Base-by-base conservation (phyloP, 2,797 vertebrate species). In the Florisuga fusca region DNA sequence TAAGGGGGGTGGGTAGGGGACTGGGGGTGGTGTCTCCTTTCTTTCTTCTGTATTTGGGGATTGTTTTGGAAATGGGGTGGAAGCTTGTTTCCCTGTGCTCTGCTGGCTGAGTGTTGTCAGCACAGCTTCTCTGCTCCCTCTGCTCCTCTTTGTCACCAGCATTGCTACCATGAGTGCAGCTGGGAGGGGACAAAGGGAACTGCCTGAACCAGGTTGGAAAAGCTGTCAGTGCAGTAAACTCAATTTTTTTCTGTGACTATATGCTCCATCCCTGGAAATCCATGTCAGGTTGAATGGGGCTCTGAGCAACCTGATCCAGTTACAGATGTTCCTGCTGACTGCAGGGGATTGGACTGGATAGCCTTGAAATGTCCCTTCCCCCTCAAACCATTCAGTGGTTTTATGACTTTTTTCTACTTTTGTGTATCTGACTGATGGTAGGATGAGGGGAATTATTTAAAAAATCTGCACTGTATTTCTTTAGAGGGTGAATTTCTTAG, bases 261-360 rank as follows among this genome's bases (percentile, higher is more conserved):
- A 15, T 45, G 27, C 3, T 18, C 41, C 64, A 48, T 83, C 55
- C 41, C 51, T 89, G 48, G 17, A 0, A 36, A 18, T 8, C 38
- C 1, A 27, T 45, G 23, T 2, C 71, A 64, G 41, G 58, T 0
- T 79, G 54, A 20, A 29, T 0, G 0, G 8, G 12, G 6, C 10
- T 78, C 12, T 46, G 50, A 76, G 18, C 41, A 38, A 0, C 17
- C 25, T 53, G 46, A 10, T 18, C 1, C 0, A 1, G 9, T 29
- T 21, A 29, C 1, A 61, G 31, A 0, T 25, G 36, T 27, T 51
- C 9, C 20, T 72, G 76, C 2, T 1, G 2, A 4, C 12, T 1
- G 43, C 48, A 55, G 9, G 41, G 15, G 1, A 1, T 33, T 45
- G 66, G 14, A n/a, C 10, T 36, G 1, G n/a, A 5, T 62, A 34